Percentiles rank a stretch among this genome's conserved stretches.
phyloP scores from a whole-genome alignment of 1,140 invertebrate genomes.

The Chironomus tepperi region DNA sequence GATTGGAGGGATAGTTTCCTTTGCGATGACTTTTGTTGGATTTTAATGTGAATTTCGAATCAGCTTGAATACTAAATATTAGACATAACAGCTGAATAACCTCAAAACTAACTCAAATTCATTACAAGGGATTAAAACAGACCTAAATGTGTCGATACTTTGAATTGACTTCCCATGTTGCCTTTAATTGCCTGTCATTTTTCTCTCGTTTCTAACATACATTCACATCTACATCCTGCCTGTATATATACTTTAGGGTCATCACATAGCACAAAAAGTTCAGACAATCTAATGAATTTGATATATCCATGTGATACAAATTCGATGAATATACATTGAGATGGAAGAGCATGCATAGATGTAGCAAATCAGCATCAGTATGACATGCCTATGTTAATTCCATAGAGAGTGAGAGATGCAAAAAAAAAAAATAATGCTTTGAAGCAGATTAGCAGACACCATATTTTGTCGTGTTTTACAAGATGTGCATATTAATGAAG shows the following conservation, averaged over 20 bases:
- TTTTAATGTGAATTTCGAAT: no score
- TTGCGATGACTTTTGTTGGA: no score
- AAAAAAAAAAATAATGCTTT: background rate
- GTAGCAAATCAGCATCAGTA: background rate
- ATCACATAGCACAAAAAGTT: background rate
- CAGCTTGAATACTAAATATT: no score
- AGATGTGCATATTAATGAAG: slow-evolving; percentile 24
- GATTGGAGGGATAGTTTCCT: background rate
- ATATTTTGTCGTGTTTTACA: slow-evolving; percentile 23
- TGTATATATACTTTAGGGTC: background rate
- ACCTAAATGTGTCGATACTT: background rate
- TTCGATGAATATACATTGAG: background rate
- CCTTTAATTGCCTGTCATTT: background rate
- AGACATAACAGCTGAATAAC: no score
- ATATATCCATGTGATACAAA: background rate
- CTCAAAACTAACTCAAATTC: no score
- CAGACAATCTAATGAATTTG: slow-evolving; percentile 1
- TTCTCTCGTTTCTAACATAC: background rate
- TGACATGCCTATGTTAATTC: background rate
- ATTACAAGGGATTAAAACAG: no score
- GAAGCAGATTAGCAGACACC: slow-evolving; percentile 16
- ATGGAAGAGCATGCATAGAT: background rate
- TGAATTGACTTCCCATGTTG: background rate
- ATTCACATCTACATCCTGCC: background rate
- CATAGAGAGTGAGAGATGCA: background rate